A percentile compares a stretch with the other conserved stretches of the same genome.
phyloP scores from a whole-genome alignment of 2,888 invertebrate genomes.

The Rhyacophila evoluta region DNA sequence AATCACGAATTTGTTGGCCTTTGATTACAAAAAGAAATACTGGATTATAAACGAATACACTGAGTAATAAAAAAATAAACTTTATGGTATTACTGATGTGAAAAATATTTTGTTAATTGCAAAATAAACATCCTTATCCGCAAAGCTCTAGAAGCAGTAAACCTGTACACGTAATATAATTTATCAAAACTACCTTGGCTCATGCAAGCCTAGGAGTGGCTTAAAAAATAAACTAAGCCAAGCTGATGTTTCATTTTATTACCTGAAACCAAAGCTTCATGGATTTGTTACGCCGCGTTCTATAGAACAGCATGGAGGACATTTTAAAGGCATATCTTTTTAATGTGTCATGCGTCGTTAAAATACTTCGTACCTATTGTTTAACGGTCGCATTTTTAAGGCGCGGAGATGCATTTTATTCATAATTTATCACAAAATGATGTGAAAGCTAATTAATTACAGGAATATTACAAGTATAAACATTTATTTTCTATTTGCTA shows the following conservation, averaged over 20 bases:
- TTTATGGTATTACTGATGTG: no score
- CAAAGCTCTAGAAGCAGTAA: not conserved
- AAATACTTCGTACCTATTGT: not conserved
- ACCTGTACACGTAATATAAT: not conserved
- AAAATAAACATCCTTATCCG: not conserved
- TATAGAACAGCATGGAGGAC: not conserved
- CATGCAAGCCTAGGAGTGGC: conserved; percentile 6
- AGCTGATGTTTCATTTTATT: not conserved
- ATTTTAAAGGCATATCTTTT: not conserved
- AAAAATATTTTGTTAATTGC: no score
- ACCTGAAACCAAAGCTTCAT: not conserved
- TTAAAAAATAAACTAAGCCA: not conserved
- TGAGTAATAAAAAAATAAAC: no score
- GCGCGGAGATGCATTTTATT: not conserved
- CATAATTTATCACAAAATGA: no score
- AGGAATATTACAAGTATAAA: no score
- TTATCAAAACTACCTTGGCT: not conserved
- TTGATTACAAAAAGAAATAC: no score
- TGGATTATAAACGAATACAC: no score
- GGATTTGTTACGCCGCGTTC: not conserved
- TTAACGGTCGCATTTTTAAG: not conserved
- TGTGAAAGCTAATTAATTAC: no score
- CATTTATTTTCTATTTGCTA: no score
- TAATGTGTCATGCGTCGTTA: not conserved
- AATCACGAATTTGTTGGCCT: no score